Conservation (phyloP, 2,797 vertebrate species). For the Botia almorhae region DNA sequence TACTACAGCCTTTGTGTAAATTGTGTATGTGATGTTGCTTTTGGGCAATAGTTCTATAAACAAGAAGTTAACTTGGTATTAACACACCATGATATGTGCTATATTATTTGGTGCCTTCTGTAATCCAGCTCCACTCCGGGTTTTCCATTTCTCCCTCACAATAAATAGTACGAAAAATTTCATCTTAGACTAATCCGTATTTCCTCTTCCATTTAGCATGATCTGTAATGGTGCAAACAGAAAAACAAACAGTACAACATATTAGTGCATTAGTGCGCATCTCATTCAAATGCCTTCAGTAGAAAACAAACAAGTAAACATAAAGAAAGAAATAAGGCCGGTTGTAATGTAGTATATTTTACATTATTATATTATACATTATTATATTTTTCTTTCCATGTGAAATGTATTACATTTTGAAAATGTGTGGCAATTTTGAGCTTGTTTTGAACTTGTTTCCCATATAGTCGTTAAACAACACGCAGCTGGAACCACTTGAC, state of each 20-base stretch:
- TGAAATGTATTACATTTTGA: constrained; percentile 21
- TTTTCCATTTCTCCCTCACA: neutral
- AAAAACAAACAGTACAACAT: neutral
- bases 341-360: neutral
- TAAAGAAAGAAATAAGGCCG: neutral
- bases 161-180: neutral
- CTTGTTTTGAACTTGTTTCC: constrained; percentile 29
- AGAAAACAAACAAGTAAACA: neutral
- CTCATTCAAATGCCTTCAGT: constrained; percentile 26
- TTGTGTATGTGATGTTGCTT: no score
- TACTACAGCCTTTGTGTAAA: no score
- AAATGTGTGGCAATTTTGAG: neutral
- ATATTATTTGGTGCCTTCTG: no score
- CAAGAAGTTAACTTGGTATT: no score
- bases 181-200: no score
- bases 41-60: no score
- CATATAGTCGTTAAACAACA: constrained; percentile 30
- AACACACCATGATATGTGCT: no score
- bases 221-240: neutral
- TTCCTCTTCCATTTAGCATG: neutral
- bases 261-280: neutral
- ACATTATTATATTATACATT: no score
- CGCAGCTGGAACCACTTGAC: constrained; percentile 31
- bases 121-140: neutral
- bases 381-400: neutral